Conservation (phyloP, 2,888 invertebrate species). For the Philonicus albiceps region DNA sequence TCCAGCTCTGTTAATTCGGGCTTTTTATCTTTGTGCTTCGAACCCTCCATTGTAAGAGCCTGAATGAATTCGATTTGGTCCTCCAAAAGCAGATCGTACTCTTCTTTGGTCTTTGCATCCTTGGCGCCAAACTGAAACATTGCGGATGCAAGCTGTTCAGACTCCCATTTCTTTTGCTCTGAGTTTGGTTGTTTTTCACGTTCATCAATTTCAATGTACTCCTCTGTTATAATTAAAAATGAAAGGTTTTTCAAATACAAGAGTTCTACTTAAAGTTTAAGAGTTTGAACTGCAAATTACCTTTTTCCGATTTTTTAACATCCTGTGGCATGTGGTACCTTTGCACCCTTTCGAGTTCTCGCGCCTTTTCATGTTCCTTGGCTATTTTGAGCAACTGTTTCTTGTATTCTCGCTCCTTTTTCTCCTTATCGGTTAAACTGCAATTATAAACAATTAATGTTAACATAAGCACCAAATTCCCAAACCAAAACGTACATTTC, state of each 20-base stretch:
- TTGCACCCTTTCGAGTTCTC: constrained; percentile 91
- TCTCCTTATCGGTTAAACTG: constrained; percentile 87
- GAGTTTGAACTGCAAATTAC: too few relatives aligned
- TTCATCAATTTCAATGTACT: constrained; percentile 86
- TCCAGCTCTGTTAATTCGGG: constrained; percentile 72
- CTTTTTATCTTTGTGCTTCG: constrained; percentile 67
- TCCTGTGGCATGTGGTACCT: constrained; percentile 95
- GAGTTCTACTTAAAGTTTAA: too few relatives aligned
- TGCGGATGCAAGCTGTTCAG: constrained; percentile 93
- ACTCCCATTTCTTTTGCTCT: constrained; percentile 95
- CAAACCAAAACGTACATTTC: constrained; percentile 71
- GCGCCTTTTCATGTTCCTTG: constrained; percentile 93
- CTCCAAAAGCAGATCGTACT: constrained; percentile 92
- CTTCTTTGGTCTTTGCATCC: constrained; percentile 76
- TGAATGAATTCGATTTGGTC: constrained; percentile 99
- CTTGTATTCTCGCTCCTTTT: constrained; percentile 85
- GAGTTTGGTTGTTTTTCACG: constrained; percentile 83
- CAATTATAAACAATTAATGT: constrained; percentile 50
- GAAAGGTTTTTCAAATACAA: too few relatives aligned
- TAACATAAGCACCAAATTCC: background rate
- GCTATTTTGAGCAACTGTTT: constrained; percentile 89
- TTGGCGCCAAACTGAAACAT: constrained; percentile 93
- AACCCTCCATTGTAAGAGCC: constrained; percentile 81
- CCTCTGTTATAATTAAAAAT: constrained; percentile 65
- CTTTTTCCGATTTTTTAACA: constrained; percentile 75